Evolutionary conservation across 2,797 vertebrate species (phyloP).

Genomic region (Lophotriccus pileatus): DNA sequence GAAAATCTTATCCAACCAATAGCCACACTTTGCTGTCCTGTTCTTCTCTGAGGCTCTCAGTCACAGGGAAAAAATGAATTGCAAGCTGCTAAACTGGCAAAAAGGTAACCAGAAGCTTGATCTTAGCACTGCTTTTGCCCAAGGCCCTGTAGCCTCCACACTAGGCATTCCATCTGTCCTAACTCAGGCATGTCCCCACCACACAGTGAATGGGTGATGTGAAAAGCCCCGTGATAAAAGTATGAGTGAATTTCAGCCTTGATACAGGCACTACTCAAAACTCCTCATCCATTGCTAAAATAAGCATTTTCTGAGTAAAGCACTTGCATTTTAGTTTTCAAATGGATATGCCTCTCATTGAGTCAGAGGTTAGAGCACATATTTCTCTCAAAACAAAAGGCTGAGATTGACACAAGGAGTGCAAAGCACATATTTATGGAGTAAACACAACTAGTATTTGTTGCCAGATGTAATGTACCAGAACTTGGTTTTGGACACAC

Average conservation of each 20-base stretch:
- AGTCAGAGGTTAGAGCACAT: background rate
- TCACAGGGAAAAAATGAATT: background rate
- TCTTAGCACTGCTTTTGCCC: background rate
- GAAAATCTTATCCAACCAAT: background rate
- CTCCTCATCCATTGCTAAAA: background rate
- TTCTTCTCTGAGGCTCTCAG: background rate
- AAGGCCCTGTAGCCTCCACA: background rate
- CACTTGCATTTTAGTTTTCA: background rate
- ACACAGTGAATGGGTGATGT: background rate
- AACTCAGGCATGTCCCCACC: background rate
- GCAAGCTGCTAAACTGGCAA: background rate
- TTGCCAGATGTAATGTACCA: background rate
- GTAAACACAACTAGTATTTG: background rate
- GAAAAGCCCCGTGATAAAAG: background rate
- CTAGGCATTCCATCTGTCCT: background rate
- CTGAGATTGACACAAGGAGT: background rate
- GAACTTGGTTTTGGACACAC: background rate
- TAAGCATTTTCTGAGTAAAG: background rate
- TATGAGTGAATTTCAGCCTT: background rate
- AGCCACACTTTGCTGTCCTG: background rate
- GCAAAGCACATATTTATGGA: background rate
- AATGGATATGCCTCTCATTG: background rate
- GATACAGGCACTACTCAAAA: background rate
- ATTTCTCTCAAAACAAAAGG: background rate
- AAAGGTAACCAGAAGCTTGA: background rate